Percentiles rank a stretch among this genome's conserved stretches.
phyloP scores from a whole-genome alignment of 2,113 vertebrate genomes.

The Chauna torquata region DNA sequence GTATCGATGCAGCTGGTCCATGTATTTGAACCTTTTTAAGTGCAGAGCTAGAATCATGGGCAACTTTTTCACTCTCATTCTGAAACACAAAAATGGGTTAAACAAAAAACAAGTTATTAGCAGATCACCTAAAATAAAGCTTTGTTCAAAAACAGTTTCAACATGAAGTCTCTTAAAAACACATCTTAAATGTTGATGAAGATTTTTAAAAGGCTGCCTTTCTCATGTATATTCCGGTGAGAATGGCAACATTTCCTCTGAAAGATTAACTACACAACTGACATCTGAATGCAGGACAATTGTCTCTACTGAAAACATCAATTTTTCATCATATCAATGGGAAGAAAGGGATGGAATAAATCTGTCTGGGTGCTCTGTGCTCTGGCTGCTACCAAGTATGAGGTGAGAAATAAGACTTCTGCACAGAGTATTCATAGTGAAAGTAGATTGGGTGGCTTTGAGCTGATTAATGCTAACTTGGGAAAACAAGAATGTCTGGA shows the following conservation, averaged over 20 bases:
- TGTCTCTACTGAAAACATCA: background rate
- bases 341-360: background rate
- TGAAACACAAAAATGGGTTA: background rate
- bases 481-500: background rate
- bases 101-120: background rate
- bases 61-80: slow-evolving; percentile 93
- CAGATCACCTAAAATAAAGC: fast-evolving
- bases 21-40: slow-evolving; percentile 94
- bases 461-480: slow-evolving; percentile 12
- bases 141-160: background rate
- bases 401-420: background rate
- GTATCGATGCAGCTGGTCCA: slow-evolving; percentile 95
- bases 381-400: background rate
- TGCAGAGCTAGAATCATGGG: slow-evolving; percentile 93
- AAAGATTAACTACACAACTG: background rate
- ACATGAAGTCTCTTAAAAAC: background rate
- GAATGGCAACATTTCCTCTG: background rate
- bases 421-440: background rate
- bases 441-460: background rate
- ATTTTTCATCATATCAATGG: background rate
- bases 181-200: background rate
- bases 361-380: background rate
- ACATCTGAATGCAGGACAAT: background rate
- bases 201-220: background rate
- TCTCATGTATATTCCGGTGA: background rate